These are phyloP conservation scores for Cosmia trapezina DNA, from an alignment of 2,888 invertebrate genomes.

Conservation along the genomic window DNA sequence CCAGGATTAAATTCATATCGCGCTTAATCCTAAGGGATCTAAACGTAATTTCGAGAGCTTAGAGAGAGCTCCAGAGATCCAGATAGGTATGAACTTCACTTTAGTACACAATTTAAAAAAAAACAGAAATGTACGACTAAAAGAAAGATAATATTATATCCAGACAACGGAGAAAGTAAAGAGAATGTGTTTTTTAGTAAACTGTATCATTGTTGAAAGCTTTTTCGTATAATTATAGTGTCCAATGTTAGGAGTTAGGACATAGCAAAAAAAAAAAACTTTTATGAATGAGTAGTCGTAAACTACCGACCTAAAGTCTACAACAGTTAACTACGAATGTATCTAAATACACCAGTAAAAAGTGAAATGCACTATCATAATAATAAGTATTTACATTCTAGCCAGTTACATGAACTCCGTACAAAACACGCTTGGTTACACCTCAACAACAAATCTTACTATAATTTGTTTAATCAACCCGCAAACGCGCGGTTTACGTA, in stretches of 20 bases:
- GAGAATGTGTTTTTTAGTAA: not conserved
- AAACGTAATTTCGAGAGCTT: constrained; percentile 58
- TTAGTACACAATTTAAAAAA: not conserved
- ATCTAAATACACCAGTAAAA: not conserved
- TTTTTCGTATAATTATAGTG: not conserved
- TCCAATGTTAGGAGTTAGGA: too few species aligned
- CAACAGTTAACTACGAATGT: not conserved
- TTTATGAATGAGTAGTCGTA: not conserved
- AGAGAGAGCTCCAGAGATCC: constrained; percentile 20
- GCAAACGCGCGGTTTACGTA: constrained; percentile 31
- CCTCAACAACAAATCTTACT: constrained; percentile 47
- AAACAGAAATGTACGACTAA: not conserved
- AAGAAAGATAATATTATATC: not conserved
- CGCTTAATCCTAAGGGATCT: constrained; percentile 48
- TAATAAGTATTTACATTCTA: constrained; percentile 3
- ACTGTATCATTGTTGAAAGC: not conserved
- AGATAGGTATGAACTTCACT: constrained; percentile 16
- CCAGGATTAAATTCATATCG: constrained; percentile 40
- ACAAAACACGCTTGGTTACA: constrained; percentile 41
- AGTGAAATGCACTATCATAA: not conserved
- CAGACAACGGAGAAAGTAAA: not conserved
- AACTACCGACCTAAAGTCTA: too few species aligned
- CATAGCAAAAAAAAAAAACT: not conserved
- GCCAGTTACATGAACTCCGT: constrained; percentile 4
- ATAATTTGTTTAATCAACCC: constrained; percentile 56